Evolutionary conservation across 2,888 invertebrate genomes (phyloP), one percentile per base, ranked within the genome.

Genomic region (Cancer borealis): DNA sequence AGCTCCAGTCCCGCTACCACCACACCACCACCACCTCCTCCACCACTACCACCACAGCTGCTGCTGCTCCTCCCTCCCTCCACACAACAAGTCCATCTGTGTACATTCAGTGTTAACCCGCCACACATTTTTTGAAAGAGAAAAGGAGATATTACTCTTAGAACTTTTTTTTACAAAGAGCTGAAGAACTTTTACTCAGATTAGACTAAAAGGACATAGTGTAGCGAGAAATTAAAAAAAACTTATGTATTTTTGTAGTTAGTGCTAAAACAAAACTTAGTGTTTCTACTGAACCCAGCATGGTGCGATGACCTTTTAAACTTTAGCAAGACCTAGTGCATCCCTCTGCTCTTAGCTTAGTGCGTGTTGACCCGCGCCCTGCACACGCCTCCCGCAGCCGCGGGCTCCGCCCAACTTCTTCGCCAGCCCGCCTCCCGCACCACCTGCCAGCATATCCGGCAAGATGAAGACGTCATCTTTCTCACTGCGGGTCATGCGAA

Each of bases 391-490:
- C 49, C 54, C 45, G 14, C 49, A 84, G 30, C 14, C 60, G 21
- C 45, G 87, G 84, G 87, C 26, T 54, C 39, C 87, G 49, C 49
- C 92, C 92, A 73, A 87, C 79, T 73, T 92, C 17, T 60, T 92
- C 60, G n/a, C 73, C 92, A 45, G 87, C 4, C 91, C 91, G 91
- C 30, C 47, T 73, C 46, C 49, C 60, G 60, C 49, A 21, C n/a
- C 39, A 49, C 93, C 92, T 73, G 94, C 95, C 96, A 96, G 96
- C 94, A 96, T 96, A 96, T 95, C 96, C 96, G 95, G 95, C 96
- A 97, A 97, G 96, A 98, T 98, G 98, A 98, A 98, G 97, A 98
- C 98, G 84, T 98, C 98, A 92, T 98, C 98, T 96, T 98, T 98
- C 96, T 98, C 98, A 39, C 97, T 98, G 92, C 97, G 98, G 96